Evolutionary conservation across 2,113 vertebrate genomes (phyloP).

Genomic region (Ascaphus truei): DNA sequence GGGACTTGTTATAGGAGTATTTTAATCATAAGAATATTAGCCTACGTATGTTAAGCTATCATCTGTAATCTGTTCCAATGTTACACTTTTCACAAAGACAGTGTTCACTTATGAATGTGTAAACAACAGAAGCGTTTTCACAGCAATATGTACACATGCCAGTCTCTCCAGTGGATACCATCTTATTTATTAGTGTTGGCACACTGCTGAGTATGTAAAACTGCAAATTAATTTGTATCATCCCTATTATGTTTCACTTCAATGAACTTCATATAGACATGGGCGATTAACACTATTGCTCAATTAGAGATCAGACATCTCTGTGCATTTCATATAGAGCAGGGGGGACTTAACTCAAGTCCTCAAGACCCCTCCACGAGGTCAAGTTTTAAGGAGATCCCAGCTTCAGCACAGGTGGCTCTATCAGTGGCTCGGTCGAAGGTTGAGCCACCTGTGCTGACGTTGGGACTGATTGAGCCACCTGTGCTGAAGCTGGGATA

Average conservation of each 20-base stretch:
- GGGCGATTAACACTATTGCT: constrained; percentile 18
- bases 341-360: too few species aligned
- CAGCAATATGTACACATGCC: neutral
- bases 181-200: constrained; percentile 12
- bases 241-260: constrained; percentile 24
- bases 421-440: too few species aligned
- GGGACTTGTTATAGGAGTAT: too few species aligned
- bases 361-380: too few species aligned
- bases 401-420: too few species aligned
- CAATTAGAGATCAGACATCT: constrained; percentile 8
- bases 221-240: constrained; percentile 19
- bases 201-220: constrained; percentile 13
- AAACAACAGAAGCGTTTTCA: constrained; percentile 23
- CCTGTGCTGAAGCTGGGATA: too few species aligned
- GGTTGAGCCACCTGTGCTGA: too few species aligned
- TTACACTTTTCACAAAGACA: neutral
- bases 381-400: too few species aligned
- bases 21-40: too few species aligned
- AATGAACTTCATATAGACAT: constrained; percentile 28
- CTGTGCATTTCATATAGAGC: too few species aligned
- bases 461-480: too few species aligned
- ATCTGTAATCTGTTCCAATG: constrained; percentile 12
- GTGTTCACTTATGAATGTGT: constrained; percentile 17
- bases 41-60: neutral
- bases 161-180: constrained; percentile 21